Evolutionary conservation across 2,888 invertebrate genomes (phyloP).

Genomic region (Vannuccia rotundouncinata): DNA sequence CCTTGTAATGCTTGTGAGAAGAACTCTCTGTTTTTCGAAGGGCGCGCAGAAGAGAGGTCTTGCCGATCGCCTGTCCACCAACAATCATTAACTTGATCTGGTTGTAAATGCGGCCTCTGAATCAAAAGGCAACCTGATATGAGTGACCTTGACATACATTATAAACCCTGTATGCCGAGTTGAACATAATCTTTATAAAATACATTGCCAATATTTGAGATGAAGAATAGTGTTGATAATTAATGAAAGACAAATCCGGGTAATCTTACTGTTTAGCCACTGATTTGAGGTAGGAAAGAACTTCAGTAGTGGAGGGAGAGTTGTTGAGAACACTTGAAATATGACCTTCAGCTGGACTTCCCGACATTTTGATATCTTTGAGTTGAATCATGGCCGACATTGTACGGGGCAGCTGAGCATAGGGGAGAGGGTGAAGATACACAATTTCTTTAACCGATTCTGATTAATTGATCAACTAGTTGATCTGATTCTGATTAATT

Average conservation of each 20-base stretch:
- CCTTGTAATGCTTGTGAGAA: background rate
- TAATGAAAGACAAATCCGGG: no score
- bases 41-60: conserved; percentile 82
- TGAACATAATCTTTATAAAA: no score
- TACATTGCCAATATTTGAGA: no score
- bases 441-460: no score
- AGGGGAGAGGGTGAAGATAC: background rate
- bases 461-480: background rate
- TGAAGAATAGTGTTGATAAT: no score
- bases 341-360: background rate
- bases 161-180: no score
- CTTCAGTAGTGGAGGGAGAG: conserved; percentile 68
- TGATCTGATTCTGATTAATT: no score
- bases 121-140: background rate
- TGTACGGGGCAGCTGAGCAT: conserved; percentile 40
- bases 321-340: background rate
- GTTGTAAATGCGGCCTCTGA: conserved; percentile 63
- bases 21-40: conserved; percentile 62
- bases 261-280: conserved; percentile 59
- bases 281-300: conserved; percentile 79
- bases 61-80: conserved; percentile 74
- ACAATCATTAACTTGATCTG: conserved; percentile 85
- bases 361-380: conserved; percentile 70
- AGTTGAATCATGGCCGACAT: conserved; percentile 62
- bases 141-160: conserved; percentile 7